Conservation (phyloP, 2,888 invertebrate genomes). For the Calliopum simillimum region DNA sequence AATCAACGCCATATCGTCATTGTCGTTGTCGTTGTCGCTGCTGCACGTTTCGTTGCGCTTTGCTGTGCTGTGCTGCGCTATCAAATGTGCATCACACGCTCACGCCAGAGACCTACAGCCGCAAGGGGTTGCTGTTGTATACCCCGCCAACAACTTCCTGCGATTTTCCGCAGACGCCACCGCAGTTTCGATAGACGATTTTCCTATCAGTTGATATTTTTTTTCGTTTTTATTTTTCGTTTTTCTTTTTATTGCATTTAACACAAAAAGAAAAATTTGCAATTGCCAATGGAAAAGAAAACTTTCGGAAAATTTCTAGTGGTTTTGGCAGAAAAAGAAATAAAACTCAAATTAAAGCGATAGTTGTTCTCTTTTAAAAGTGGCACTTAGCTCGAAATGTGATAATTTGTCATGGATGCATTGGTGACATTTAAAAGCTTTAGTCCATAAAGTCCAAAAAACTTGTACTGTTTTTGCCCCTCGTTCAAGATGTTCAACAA, state of each 20-base stretch:
- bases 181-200: neutral
- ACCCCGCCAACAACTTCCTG: neutral
- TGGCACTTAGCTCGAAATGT: no score
- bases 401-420: no score
- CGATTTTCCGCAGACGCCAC: neutral
- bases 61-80: conserved; percentile 43
- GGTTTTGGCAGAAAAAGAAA: conserved; percentile 2
- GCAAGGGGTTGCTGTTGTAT: conserved; percentile 32
- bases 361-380: no score
- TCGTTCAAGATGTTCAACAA: no score
- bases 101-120: conserved; percentile 42
- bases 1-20: neutral
- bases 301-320: neutral
- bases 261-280: neutral
- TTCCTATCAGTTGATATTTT: no score
- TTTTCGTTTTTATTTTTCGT: no score
- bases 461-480: no score
- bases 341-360: no score
- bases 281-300: conserved; percentile 3
- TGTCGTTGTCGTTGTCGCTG: neutral
- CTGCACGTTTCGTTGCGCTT: conserved; percentile 20
- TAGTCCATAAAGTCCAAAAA: no score
- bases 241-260: neutral
- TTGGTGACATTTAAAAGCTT: no score
- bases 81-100: conserved; percentile 56